These are phyloP conservation scores for Muscidifurax raptorellus DNA, from an alignment of 1,140 invertebrate species.

Conservation along the genomic window DNA sequence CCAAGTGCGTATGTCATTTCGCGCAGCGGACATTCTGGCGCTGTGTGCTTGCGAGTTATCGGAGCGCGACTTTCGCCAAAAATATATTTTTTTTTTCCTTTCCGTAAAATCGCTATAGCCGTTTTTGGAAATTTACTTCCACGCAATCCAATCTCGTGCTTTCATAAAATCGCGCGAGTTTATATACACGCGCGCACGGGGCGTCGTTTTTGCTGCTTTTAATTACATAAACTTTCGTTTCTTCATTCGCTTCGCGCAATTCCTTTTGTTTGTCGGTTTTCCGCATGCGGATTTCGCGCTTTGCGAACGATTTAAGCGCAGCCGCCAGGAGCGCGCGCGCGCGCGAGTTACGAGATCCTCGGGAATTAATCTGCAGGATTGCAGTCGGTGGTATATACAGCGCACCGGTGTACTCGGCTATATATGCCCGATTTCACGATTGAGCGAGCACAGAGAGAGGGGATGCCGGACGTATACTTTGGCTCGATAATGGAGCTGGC, in stretches of 20 bases:
- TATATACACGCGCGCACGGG: neutral
- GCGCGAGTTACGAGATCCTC: constrained; percentile 46
- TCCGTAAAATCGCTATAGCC: no score
- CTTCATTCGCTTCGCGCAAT: neutral
- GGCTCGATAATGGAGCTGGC: constrained; percentile 19
- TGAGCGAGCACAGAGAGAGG: constrained; percentile 21
- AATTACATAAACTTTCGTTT: constrained; percentile 34
- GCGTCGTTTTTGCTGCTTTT: constrained; percentile 18
- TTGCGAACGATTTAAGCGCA: constrained; percentile 49
- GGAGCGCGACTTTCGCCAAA: constrained; percentile 35
- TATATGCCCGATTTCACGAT: constrained; percentile 43
- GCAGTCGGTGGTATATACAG: constrained; percentile 14
- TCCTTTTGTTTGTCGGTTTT: constrained; percentile 50
- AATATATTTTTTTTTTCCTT: neutral
- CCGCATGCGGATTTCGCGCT: constrained; percentile 29
- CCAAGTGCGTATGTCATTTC: constrained; percentile 67
- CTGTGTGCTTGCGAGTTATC: constrained; percentile 59
- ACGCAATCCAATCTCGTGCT: neutral
- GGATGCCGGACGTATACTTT: neutral
- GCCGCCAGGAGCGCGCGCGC: neutral
- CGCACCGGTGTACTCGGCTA: neutral
- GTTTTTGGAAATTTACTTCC: neutral
- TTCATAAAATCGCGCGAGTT: neutral
- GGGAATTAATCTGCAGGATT: constrained; percentile 50
- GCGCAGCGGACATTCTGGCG: neutral